These are phyloP conservation scores for Polyommatus icarus DNA, from an alignment of 2,888 invertebrate genomes.

Conservation along the genomic window DNA sequence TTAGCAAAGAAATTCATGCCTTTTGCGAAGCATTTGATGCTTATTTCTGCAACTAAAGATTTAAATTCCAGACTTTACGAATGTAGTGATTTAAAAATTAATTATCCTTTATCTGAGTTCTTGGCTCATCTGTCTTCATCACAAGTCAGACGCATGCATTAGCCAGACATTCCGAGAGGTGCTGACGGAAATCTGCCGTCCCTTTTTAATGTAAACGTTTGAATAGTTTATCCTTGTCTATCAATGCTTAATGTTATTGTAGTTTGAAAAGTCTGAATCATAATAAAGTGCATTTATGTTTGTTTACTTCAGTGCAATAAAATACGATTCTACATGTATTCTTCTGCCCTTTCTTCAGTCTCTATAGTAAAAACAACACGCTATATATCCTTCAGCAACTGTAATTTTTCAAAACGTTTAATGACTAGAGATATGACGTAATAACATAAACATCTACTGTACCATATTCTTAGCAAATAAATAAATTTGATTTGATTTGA, in stretches of 20 bases:
- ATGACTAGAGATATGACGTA: too few species aligned
- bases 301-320: not conserved
- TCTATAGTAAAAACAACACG: too few species aligned
- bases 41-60: not conserved
- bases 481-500: too few species aligned
- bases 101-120: conserved; percentile 55
- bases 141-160: conserved; percentile 66
- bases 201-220: conserved; percentile 50
- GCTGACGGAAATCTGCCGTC: conserved; percentile 51
- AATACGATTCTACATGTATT: too few species aligned
- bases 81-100: conserved; percentile 43
- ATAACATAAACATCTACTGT: too few species aligned
- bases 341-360: too few species aligned
- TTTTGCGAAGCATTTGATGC: not conserved
- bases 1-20: not conserved
- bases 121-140: conserved; percentile 77
- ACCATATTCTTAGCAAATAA: too few species aligned
- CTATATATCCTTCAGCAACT: too few species aligned
- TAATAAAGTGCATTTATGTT: not conserved
- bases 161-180: conserved; percentile 57
- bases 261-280: not conserved
- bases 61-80: conserved; percentile 17
- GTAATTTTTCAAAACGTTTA: too few species aligned
- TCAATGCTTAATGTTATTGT: conserved; percentile 39
- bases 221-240: conserved; percentile 56